phyloP scores from a whole-genome alignment of 2,797 vertebrate genomes.

The Leptodactylus fallax region DNA sequence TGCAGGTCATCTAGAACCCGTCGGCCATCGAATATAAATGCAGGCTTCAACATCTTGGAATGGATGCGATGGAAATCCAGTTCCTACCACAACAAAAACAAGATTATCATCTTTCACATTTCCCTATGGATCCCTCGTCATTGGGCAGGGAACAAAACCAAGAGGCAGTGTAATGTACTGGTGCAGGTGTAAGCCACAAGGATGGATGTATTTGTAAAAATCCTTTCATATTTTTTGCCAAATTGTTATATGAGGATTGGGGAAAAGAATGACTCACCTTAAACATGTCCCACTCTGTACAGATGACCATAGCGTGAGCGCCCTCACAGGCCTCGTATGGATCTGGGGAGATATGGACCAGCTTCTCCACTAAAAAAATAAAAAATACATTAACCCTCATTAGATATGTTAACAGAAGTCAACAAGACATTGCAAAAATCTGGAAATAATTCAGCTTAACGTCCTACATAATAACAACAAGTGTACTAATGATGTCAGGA shows the following conservation, averaged over 20 bases:
- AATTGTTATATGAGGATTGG: no score
- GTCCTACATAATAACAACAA: not conserved
- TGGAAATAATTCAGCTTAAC: not conserved
- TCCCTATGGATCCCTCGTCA: no score
- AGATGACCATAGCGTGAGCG: constrained; percentile 95
- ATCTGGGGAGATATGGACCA: constrained; percentile 91
- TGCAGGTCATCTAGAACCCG: constrained; percentile 94
- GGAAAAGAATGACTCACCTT: constrained; percentile 89
- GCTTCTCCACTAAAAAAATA: constrained; percentile 81
- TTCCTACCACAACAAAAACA: constrained; percentile 77
- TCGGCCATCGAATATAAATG: constrained; percentile 96
- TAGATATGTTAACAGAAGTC: not conserved
- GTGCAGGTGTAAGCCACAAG: no score
- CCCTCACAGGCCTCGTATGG: constrained; percentile 93
- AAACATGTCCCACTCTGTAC: constrained; percentile 99
- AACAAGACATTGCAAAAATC: no score
- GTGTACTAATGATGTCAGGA: not conserved
- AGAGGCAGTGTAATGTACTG: no score
- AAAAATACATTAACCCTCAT: not conserved
- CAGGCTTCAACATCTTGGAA: constrained; percentile 95
- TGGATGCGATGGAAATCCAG: constrained; percentile 95
- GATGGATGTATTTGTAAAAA: no score
- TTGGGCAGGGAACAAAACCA: no score
- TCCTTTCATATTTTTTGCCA: no score
- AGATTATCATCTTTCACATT: not conserved